Evolutionary conservation across 2,113 vertebrate species (phyloP).

Genomic region (Columba janthina): DNA sequence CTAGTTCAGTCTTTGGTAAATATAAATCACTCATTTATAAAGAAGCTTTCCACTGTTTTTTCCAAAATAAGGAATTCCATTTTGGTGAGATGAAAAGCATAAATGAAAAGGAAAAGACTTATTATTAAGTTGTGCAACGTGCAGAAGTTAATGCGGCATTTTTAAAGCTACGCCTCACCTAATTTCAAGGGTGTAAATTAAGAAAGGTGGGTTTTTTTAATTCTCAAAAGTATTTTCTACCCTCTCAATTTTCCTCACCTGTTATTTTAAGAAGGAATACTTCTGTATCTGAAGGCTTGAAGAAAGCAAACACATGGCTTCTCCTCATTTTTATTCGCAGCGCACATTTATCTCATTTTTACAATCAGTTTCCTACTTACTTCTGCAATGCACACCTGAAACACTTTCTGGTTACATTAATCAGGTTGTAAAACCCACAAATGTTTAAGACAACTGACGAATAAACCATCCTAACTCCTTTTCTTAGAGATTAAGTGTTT

Average conservation of each 20-base stretch:
- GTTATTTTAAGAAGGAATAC: not conserved
- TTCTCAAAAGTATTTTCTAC: not conserved
- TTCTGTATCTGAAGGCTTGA: not conserved
- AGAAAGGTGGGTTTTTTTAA: not conserved
- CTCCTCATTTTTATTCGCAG: not conserved
- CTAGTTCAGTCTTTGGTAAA: not conserved
- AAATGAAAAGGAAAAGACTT: not conserved
- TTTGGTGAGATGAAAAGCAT: not conserved
- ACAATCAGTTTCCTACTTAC: not conserved
- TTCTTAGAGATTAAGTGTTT: not conserved
- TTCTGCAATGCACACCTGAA: not conserved
- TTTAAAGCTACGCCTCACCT: not conserved
- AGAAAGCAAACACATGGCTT: not conserved
- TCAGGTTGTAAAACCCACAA: not conserved
- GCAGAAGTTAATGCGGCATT: not conserved
- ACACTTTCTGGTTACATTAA: not conserved
- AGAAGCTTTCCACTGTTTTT: not conserved
- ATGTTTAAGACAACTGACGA: not conserved
- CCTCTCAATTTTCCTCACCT: not conserved
- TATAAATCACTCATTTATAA: not conserved
- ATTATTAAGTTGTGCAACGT: not conserved
- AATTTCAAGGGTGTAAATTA: not conserved
- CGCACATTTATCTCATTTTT: not conserved
- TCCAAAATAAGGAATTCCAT: not conserved
- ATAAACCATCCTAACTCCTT: not conserved